Percentiles rank a stretch among this genome's conserved stretches.
These are phyloP conservation scores for Pharmacophagus antenor DNA, from an alignment of 2,888 invertebrate species.

Conservation along the genomic window DNA sequence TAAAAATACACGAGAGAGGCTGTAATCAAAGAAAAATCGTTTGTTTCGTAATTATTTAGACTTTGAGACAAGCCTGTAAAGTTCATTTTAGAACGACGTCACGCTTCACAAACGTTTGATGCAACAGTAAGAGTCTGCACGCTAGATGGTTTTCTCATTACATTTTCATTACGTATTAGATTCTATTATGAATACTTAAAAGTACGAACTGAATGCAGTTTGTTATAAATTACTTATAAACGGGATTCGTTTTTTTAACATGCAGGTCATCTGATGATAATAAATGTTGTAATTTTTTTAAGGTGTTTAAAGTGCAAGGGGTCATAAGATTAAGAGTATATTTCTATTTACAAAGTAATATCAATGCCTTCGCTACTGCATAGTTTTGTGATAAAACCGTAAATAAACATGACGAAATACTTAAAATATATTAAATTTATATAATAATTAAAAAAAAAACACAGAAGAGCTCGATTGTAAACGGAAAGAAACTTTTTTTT, in stretches of 20 bases:
- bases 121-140: conserved; percentile 1
- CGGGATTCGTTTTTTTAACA: not conserved
- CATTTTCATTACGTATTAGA: conserved; percentile 1
- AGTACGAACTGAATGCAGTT: not conserved
- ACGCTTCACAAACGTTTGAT: not conserved
- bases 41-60: not conserved
- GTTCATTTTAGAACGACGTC: not conserved
- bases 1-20: not conserved
- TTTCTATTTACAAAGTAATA: too few relatives aligned
- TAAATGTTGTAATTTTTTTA: too few relatives aligned
- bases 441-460: too few relatives aligned
- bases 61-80: not conserved
- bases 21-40: not conserved
- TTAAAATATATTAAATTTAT: too few relatives aligned
- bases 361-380: too few relatives aligned
- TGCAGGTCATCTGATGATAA: too few relatives aligned
- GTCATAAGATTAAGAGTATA: too few relatives aligned
- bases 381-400: too few relatives aligned
- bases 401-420: too few relatives aligned
- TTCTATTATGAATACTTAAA: conserved; percentile 1
- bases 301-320: too few relatives aligned
- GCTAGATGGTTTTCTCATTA: conserved; percentile 3
- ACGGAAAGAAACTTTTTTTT: too few relatives aligned
- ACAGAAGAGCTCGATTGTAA: too few relatives aligned
- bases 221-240: not conserved